Conservation (phyloP, 2,888 invertebrate genomes). For the Cheilosia soror region DNA sequence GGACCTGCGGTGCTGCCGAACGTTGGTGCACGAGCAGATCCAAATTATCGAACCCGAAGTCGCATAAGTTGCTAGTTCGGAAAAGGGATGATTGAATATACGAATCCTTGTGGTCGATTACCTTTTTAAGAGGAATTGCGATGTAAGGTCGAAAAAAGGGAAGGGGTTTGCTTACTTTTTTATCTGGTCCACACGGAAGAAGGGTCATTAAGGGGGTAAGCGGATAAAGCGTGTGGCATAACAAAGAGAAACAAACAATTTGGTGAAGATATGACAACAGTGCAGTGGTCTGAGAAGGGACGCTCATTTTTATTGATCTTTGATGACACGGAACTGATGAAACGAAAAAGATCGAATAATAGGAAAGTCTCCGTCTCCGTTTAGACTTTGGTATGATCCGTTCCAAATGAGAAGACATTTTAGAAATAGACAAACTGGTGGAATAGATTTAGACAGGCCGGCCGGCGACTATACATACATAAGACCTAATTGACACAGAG, state of each 20-base stretch:
- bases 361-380: too few species aligned
- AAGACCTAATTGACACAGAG: too few species aligned
- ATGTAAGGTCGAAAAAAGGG: neutral
- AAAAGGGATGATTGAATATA: slow-evolving; percentile 57
- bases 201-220: slow-evolving; percentile 54
- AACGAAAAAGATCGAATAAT: neutral
- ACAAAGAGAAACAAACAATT: slow-evolving; percentile 47
- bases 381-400: too few species aligned
- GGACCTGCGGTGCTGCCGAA: slow-evolving; percentile 55
- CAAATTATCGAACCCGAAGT: slow-evolving; percentile 72
- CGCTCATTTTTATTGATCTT: slow-evolving; percentile 42
- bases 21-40: slow-evolving; percentile 53
- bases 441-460: too few species aligned
- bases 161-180: slow-evolving; percentile 56
- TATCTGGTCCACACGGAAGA: slow-evolving; percentile 46
- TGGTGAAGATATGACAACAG: neutral
- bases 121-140: slow-evolving; percentile 60
- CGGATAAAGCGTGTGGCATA: slow-evolving; percentile 65
- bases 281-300: neutral
- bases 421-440: too few species aligned
- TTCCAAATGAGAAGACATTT: too few species aligned
- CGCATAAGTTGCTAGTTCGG: slow-evolving; percentile 36
- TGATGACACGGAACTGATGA: slow-evolving; percentile 37
- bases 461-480: too few species aligned
- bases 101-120: slow-evolving; percentile 71